These are phyloP conservation scores for Coelopa pilipes DNA, from an alignment of 2,888 invertebrate species.

Conservation along the genomic window DNA sequence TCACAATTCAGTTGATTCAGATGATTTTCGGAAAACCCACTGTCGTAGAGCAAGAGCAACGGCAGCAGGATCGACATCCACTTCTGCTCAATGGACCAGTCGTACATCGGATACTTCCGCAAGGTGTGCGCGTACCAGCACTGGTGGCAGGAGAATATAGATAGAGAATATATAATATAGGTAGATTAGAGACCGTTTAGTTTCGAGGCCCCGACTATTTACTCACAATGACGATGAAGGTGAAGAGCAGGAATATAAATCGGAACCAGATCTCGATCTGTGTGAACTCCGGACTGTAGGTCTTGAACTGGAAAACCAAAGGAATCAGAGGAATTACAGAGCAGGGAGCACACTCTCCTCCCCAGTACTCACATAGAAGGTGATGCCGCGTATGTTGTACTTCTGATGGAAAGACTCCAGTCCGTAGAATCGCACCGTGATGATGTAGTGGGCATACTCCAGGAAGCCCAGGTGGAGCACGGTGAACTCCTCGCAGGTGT, in stretches of 20 bases:
- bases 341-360: too few species aligned
- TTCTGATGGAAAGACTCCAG: conserved; percentile 85
- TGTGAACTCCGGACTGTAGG: conserved; percentile 95
- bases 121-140: conserved; percentile 93
- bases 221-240: conserved; percentile 88
- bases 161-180: neutral
- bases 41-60: conserved; percentile 88
- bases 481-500: conserved; percentile 87
- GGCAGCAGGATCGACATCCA: conserved; percentile 93
- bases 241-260: conserved; percentile 88
- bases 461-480: conserved; percentile 89
- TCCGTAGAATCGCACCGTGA: conserved; percentile 86
- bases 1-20: neutral
- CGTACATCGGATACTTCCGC: conserved; percentile 85
- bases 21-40: conserved; percentile 72
- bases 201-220: neutral
- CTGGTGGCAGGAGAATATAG: conserved; percentile 68
- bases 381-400: conserved; percentile 84
- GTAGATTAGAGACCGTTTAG: neutral
- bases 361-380: conserved; percentile 89
- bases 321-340: too few species aligned
- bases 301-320: conserved; percentile 87
- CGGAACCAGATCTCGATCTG: conserved; percentile 98
- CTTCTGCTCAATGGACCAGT: conserved; percentile 98
- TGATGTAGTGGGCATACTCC: conserved; percentile 87